Base-by-base conservation (phyloP, 2,113 vertebrate genomes). In the Stegostoma tigrinum region DNA sequence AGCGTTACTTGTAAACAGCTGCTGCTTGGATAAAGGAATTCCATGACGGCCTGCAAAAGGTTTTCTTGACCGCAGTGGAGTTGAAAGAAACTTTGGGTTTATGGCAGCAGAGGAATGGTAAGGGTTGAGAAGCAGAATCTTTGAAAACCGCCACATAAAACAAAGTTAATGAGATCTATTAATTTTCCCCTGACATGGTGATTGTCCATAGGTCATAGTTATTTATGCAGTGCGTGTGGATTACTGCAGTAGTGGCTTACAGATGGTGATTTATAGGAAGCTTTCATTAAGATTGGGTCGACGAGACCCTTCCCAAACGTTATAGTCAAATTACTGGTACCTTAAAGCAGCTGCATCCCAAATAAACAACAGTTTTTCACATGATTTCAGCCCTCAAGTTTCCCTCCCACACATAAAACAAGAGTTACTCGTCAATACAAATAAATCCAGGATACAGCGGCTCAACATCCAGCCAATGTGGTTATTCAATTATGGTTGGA, bases 131-230 rank as follows among this genome's bases (percentile, higher is more conserved):
- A 68, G 55, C 66, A 38, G 34, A 64, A 66, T 10, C 21, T 66
- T 66, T 66, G 19, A 94, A 94, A 94, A 5, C 24, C 21, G 3
- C 55, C n/a, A 66, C 68, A 52, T 52, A 95, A 95, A 72, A 48
- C 48, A 94, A 67, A 94, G 64, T 94, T 68, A 70, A 75, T 72
- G 24, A 72, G 68, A 72, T 21, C 91, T 94, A 95, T 95, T 45
- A 48, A 27, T 95, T 94, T 45, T 61, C 30, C 61, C 55, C 12
- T 48, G 93, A 15, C 67, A 19, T 45, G 42, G 14, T 52, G 21
- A 72, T 30, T 95, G 24, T 6, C 67, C 52, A 2, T 21, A 52
- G 66, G 67, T 42, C 90, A 93, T 70, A 45, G 19, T 48, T 52
- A 95, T 95, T 70, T 72, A 72, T 52, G 3, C 24, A 72, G 67